Percentiles rank a stretch among this genome's conserved stretches.
phyloP scores from a whole-genome alignment of 1,140 invertebrate species.

The Cyrtorhinus lividipennis region DNA sequence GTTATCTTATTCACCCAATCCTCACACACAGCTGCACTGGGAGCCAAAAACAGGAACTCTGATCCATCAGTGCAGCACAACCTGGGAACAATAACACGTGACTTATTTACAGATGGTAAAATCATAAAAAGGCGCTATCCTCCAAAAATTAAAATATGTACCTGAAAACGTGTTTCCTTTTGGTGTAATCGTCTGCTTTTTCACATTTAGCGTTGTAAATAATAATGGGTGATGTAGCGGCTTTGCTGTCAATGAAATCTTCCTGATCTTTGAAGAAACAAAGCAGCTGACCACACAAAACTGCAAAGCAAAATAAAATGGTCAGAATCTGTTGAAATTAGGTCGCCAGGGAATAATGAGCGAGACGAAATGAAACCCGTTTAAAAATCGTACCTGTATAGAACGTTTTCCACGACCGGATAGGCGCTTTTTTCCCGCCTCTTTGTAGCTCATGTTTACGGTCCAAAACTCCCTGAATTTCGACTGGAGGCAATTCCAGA shows the following conservation, averaged over 20 bases:
- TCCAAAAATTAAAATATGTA: too few species aligned
- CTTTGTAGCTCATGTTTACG: slow-evolving; percentile 88
- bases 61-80: slow-evolving; percentile 77
- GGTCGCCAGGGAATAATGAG: too few species aligned
- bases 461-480: slow-evolving; percentile 82
- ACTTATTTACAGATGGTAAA: too few species aligned
- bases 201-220: slow-evolving; percentile 74
- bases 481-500: slow-evolving; percentile 69
- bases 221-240: slow-evolving; percentile 74
- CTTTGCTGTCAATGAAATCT: slow-evolving; percentile 77
- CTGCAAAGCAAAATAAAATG: slow-evolving; percentile 34
- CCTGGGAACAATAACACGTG: slow-evolving; percentile 32
- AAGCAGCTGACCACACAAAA: slow-evolving; percentile 86
- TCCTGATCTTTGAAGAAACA: slow-evolving; percentile 96
- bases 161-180: slow-evolving; percentile 84
- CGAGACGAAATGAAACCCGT: neutral
- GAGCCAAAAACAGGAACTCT: slow-evolving; percentile 78
- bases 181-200: slow-evolving; percentile 83
- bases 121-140: too few species aligned
- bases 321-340: too few species aligned
- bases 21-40: slow-evolving; percentile 56
- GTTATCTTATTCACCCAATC: slow-evolving; percentile 90
- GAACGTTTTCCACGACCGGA: slow-evolving; percentile 88
- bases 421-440: slow-evolving; percentile 84
- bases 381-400: slow-evolving; percentile 52